Evolutionary conservation across 2,797 vertebrate species (phyloP).

Genomic region (Rhinoraja longicauda): DNA sequence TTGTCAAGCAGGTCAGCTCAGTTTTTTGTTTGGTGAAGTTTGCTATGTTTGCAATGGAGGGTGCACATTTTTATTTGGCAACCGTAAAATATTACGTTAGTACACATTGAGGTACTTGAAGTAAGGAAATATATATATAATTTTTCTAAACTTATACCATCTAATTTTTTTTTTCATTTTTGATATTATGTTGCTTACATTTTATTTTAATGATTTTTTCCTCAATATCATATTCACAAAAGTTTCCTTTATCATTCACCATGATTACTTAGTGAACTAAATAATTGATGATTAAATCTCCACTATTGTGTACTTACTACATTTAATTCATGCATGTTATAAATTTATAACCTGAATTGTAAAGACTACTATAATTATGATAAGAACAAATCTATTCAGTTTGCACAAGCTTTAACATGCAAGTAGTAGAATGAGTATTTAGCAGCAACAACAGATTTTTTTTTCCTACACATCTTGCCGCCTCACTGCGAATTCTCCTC

Average conservation of each 20-base stretch:
- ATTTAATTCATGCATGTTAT: not conserved
- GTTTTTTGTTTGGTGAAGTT: not conserved
- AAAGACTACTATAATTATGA: not conserved
- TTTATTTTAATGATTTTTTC: not conserved
- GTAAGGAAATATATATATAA: not conserved
- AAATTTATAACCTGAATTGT: conserved; percentile 21
- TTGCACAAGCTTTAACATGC: not conserved
- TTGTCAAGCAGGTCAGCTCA: not conserved
- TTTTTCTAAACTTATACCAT: not conserved
- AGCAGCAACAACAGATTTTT: not conserved
- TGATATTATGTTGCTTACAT: not conserved
- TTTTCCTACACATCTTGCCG: no score
- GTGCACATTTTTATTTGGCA: not conserved
- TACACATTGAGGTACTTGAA: not conserved
- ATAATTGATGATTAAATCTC: not conserved
- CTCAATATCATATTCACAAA: not conserved
- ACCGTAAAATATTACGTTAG: not conserved
- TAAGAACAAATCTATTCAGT: not conserved
- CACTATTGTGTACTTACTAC: not conserved
- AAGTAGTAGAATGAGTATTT: not conserved
- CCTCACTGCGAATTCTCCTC: no score
- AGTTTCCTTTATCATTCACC: not conserved
- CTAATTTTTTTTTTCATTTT: not conserved
- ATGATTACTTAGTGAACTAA: not conserved
- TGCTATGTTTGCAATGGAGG: not conserved